These are phyloP conservation scores for Epinotia brunnichana DNA, from an alignment of 2,888 invertebrate genomes.

Conservation along the genomic window DNA sequence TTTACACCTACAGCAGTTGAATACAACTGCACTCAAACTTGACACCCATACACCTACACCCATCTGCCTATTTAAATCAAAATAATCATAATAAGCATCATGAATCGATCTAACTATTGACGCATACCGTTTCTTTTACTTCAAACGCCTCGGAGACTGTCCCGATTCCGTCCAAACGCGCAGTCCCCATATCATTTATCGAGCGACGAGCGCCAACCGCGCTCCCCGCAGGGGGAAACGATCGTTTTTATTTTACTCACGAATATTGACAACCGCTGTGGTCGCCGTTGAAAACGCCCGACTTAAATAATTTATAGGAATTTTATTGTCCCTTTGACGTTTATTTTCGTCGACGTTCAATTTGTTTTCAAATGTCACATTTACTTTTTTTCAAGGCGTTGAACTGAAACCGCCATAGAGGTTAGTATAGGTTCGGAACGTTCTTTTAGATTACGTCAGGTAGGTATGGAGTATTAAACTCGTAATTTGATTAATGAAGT, in stretches of 20 bases:
- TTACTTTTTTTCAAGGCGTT: conserved; percentile 21
- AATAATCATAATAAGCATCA: not conserved
- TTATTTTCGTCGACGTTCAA: conserved; percentile 31
- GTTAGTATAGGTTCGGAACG: conserved; percentile 1
- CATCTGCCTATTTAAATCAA: no score
- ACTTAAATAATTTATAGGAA: conserved; percentile 26
- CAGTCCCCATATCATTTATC: conserved; percentile 45
- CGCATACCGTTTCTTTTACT: not conserved
- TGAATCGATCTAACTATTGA: not conserved
- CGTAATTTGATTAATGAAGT: no score
- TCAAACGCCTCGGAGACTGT: conserved; percentile 8
- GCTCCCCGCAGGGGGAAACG: conserved; percentile 50
- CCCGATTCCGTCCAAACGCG: conserved; percentile 12
- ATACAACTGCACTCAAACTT: no score
- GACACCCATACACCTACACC: no score
- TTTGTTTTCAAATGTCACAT: conserved; percentile 36
- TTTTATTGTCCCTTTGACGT: conserved; percentile 27
- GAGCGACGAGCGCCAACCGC: conserved; percentile 54
- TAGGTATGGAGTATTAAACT: no score
- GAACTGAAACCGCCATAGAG: conserved; percentile 14
- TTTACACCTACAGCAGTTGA: no score
- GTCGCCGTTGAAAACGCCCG: conserved; percentile 20
- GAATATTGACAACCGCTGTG: conserved; percentile 20
- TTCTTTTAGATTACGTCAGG: not conserved
- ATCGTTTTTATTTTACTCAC: conserved; percentile 40